A percentile compares a stretch with the other conserved stretches of the same genome.
Evolutionary conservation across 2,888 invertebrate genomes (phyloP).

Genomic region (Cataglyphis albicans): DNA sequence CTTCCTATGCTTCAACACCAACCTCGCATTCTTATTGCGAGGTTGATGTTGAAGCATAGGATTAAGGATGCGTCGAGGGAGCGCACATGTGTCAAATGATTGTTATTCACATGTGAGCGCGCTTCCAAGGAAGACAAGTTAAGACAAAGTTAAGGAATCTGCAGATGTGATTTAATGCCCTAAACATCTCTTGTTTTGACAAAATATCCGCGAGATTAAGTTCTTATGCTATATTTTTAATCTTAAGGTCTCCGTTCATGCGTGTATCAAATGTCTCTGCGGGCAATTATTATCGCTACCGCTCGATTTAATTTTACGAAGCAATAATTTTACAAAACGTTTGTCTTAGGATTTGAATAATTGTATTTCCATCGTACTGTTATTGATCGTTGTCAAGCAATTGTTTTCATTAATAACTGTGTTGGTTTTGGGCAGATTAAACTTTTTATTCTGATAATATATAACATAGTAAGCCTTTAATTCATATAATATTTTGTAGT

Average conservation of each 20-base stretch:
- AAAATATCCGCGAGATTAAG: slow-evolving; percentile 55
- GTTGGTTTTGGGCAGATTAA: slow-evolving; percentile 18
- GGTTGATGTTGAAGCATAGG: slow-evolving; percentile 73
- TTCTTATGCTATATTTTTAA: slow-evolving; percentile 60
- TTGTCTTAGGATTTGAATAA: slow-evolving; percentile 54
- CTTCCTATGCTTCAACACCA: slow-evolving; percentile 46
- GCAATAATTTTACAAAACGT: slow-evolving; percentile 4
- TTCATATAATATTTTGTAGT: slow-evolving; percentile 25
- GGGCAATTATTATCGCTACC: slow-evolving; percentile 35
- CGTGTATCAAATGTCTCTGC: slow-evolving; percentile 50
- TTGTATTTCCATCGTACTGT: slow-evolving; percentile 30
- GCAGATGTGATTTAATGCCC: slow-evolving; percentile 57
- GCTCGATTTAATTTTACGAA: slow-evolving; percentile 40
- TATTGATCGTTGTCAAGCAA: slow-evolving; percentile 21
- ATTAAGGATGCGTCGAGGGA: slow-evolving; percentile 74
- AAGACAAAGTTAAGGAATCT: slow-evolving; percentile 59
- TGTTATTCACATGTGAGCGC: slow-evolving; percentile 76
- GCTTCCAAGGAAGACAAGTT: slow-evolving; percentile 47
- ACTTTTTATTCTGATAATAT: slow-evolving; percentile 18
- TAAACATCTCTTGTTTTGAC: slow-evolving; percentile 66
- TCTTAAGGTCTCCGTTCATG: slow-evolving; percentile 50
- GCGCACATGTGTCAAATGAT: slow-evolving; percentile 50
- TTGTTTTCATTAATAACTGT: slow-evolving; percentile 47
- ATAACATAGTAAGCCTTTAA: slow-evolving; percentile 18
- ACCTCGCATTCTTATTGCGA: slow-evolving; percentile 46